Base-by-base conservation (phyloP, 2,113 vertebrate genomes). In the Diphyllodes magnificus region DNA sequence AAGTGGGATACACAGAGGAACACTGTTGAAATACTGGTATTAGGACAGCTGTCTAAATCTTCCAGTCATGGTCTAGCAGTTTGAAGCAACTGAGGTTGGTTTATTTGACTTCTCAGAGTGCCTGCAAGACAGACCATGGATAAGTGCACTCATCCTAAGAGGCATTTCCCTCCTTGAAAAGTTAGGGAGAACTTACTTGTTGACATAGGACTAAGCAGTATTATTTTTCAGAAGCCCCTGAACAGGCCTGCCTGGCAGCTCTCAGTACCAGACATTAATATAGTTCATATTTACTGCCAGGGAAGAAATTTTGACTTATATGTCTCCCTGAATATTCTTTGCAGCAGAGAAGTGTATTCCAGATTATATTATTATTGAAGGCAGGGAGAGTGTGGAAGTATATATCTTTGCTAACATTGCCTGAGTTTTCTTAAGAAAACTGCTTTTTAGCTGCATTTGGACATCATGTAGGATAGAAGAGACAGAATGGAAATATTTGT, bases 31-130 rank as follows among this genome's bases (percentile, higher is more conserved):
- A 85, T 87, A 35, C 21, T 72, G 49, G 7, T 49, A 60, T 86
- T 88, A 76, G 66, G 79, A 95, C 92, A 94, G 88, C 88, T 95
- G 91, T 93, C 92, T 82, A 79, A 45, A 90, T 68, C 70, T 88
- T 94, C 88, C 80, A 90, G 44, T 85, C 75, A 93, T 56, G 75
- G 65, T 92, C 79, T 60, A 92, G 30, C 30, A 92, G 75, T 82
- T 82, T 88, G 49, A 90, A 92, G 27, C 20, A 82, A 92, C 49
- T 68, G 82, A 76, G 21, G 6, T 44, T 60, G 61, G 33, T 85
- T 86, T 4, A 3, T 90, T 64, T 93, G 82, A 90, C 66, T 92
- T 31, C 28, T 93, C 21, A 79, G n/a, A 64, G 13, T 56, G 17
- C 10, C 24, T 72, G 18, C 22, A 54, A 93, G 39, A 60, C 24